Percentiles rank a stretch among this genome's conserved stretches.
Conservation (phyloP, 1,140 invertebrate species). For the Apis cerana region DNA sequence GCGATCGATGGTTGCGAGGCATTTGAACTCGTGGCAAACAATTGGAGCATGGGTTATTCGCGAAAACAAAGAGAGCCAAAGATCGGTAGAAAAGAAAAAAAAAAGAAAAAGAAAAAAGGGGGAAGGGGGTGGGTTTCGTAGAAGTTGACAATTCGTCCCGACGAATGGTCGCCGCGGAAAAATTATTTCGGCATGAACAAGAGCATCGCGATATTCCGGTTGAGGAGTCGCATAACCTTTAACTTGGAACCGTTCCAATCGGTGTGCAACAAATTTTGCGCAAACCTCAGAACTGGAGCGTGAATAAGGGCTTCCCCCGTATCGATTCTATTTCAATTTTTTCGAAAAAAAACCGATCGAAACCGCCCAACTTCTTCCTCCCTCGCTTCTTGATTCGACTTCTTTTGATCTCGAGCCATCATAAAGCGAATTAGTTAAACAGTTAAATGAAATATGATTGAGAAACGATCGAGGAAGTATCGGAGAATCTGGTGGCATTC, state of each 20-base stretch:
- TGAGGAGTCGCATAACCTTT: constrained; percentile 53
- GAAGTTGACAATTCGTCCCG: neutral
- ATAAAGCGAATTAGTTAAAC: too few relatives aligned
- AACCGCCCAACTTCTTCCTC: too few relatives aligned
- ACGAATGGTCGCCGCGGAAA: constrained; percentile 37
- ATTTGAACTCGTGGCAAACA: neutral
- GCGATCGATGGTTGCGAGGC: neutral
- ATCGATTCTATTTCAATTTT: constrained; percentile 47
- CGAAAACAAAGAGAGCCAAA: neutral
- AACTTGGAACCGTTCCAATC: constrained; percentile 58
- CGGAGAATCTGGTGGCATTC: too few relatives aligned
- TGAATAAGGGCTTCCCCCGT: constrained; percentile 42
- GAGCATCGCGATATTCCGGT: constrained; percentile 54
- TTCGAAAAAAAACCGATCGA: constrained; percentile 15
- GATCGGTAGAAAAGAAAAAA: neutral
- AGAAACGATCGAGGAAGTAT: too few relatives aligned
- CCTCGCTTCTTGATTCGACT: too few relatives aligned
- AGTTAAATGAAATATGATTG: too few relatives aligned
- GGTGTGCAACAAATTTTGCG: constrained; percentile 56
- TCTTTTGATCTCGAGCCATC: too few relatives aligned
- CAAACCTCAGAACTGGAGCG: constrained; percentile 49
- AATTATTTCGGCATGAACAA: constrained; percentile 55
- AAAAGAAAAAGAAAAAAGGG: neutral
- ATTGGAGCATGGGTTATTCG: neutral
- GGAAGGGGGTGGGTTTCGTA: too few relatives aligned